These are phyloP conservation scores for Chymomyza amoena DNA, from an alignment of 2,888 invertebrate genomes.

Conservation along the genomic window DNA sequence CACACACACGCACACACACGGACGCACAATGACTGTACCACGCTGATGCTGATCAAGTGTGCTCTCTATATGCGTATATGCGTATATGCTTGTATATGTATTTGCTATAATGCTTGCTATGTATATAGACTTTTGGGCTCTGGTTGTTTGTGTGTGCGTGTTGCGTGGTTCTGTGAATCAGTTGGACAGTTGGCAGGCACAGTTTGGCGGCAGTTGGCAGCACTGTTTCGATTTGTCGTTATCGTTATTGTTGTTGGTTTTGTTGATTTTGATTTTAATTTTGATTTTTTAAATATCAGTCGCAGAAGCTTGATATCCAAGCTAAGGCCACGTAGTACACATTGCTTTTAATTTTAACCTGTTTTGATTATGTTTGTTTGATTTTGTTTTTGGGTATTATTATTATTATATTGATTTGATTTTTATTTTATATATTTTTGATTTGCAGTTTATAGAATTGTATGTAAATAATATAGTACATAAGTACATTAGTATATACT, in stretches of 20 bases:
- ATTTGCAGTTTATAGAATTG: conserved; percentile 54
- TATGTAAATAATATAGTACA: conserved; percentile 56
- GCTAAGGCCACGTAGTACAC: conserved; percentile 60
- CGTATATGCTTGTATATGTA: not conserved
- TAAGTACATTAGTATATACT: conserved; percentile 60
- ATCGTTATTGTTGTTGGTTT: not conserved
- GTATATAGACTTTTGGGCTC: not conserved
- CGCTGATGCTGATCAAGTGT: not conserved
- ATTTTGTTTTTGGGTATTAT: too few species aligned
- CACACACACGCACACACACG: not conserved
- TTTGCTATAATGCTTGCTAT: not conserved
- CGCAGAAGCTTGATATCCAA: conserved; percentile 47
- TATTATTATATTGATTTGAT: not conserved
- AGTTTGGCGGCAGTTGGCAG: conserved; percentile 1
- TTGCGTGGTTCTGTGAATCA: not conserved
- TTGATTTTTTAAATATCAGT: conserved; percentile 34
- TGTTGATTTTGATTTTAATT: not conserved
- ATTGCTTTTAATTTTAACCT: not conserved
- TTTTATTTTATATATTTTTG: conserved; percentile 16
- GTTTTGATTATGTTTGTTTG: not conserved
- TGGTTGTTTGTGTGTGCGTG: not conserved
- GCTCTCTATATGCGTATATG: not conserved
- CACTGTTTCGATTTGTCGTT: not conserved
- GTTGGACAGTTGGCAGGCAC: not conserved
- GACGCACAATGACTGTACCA: not conserved